Evolutionary conservation across 2,888 invertebrate genomes (phyloP).

Genomic region (Taenaris catops): DNA sequence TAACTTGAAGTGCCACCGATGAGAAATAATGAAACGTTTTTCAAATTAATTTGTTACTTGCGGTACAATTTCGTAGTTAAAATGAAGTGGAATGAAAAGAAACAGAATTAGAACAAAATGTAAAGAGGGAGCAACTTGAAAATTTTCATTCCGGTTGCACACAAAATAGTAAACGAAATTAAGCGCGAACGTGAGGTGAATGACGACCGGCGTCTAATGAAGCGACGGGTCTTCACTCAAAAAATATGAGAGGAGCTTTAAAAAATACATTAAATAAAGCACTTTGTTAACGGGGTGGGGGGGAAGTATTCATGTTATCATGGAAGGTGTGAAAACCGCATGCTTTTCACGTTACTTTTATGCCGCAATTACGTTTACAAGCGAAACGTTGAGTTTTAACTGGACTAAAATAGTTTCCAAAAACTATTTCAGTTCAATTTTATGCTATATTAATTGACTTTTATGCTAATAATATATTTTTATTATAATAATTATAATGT

Average conservation of each 20-base stretch:
- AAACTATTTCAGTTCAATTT: too few relatives aligned
- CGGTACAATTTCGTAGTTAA: constrained; percentile 19
- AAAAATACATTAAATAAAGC: constrained; percentile 22
- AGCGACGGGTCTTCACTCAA: constrained; percentile 12
- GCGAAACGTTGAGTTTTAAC: too few relatives aligned
- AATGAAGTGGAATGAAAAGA: constrained; percentile 33
- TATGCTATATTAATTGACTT: constrained; percentile 1
- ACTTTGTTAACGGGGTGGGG: too few relatives aligned
- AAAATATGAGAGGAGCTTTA: constrained; percentile 9
- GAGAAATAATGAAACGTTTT: constrained; percentile 15
- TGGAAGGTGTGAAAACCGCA: too few relatives aligned
- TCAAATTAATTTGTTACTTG: constrained; percentile 20
- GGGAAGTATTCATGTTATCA: too few relatives aligned
- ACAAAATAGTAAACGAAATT: constrained; percentile 68
- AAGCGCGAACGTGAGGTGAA: constrained; percentile 38
- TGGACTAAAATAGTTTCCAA: too few relatives aligned
- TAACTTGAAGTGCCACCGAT: constrained; percentile 6
- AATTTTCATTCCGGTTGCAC: constrained; percentile 47
- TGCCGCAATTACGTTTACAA: too few relatives aligned
- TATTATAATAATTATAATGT: neutral
- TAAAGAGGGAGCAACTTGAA: constrained; percentile 35
- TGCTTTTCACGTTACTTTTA: too few relatives aligned
- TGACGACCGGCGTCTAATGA: constrained; percentile 19
- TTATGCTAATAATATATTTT: too few relatives aligned
- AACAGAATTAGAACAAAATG: constrained; percentile 36